Conservation (phyloP, 1,140 invertebrate species). For the Idris sp. region DNA sequence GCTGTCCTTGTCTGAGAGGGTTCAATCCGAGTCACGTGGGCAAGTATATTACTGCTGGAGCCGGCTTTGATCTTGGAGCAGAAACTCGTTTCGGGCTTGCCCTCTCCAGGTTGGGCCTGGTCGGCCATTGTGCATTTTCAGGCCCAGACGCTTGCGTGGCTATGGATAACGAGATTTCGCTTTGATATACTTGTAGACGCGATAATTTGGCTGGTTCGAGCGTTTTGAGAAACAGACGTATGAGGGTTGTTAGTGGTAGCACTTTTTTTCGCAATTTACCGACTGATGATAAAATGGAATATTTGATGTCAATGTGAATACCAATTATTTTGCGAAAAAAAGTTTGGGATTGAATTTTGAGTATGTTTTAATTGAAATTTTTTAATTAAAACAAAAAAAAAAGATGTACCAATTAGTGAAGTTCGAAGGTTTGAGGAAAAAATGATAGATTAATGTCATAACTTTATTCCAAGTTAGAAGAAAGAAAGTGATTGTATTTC, state of each 20-base stretch:
- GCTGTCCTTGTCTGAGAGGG: no score
- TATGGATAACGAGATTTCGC: constrained; percentile 49
- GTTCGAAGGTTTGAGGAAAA: no score
- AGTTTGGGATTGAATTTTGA: no score
- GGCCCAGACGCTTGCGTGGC: constrained; percentile 41
- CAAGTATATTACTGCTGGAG: constrained; percentile 65
- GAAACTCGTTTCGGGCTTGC: constrained; percentile 59
- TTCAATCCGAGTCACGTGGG: constrained; percentile 55
- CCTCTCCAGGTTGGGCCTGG: constrained; percentile 15
- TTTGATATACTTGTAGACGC: constrained; percentile 56
- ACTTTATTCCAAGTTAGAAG: no score
- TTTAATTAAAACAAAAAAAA: no score
- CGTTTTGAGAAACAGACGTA: constrained; percentile 32
- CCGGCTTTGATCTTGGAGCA: constrained; percentile 69
- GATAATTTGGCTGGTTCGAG: constrained; percentile 48
- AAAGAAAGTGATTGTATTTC: no score
- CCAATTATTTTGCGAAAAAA: no score
- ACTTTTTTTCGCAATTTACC: constrained; percentile 30
- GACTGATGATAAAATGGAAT: constrained; percentile 6
- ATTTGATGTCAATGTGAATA: no score
- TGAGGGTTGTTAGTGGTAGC: constrained; percentile 40
- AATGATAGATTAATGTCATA: no score
- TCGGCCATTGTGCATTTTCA: constrained; percentile 59
- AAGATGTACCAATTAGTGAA: no score
- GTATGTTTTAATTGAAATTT: no score